Percentiles rank a stretch among this genome's conserved stretches.
These are phyloP conservation scores for Drosophila auraria DNA, from an alignment of 1,140 invertebrate species.

Conservation along the genomic window DNA sequence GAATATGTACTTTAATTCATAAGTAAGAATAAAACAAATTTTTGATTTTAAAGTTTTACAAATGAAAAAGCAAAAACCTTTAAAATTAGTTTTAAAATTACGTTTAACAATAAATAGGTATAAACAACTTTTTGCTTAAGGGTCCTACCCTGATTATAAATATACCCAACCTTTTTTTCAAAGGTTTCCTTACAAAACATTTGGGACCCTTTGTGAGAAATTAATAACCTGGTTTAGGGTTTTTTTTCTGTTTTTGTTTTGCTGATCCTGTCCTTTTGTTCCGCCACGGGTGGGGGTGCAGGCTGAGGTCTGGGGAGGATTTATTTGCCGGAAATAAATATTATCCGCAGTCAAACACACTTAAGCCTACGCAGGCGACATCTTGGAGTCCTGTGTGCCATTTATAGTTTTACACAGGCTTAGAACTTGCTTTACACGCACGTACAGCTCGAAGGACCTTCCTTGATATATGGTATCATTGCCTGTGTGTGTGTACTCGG, in stretches of 20 bases:
- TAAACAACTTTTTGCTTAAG: background rate
- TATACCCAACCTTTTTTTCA: slow-evolving; percentile 29
- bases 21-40: background rate
- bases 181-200: slow-evolving; percentile 24
- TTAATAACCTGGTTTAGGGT: slow-evolving; percentile 82
- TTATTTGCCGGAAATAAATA: slow-evolving; percentile 85
- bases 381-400: slow-evolving; percentile 48
- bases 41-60: too few relatives aligned
- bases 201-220: slow-evolving; percentile 66
- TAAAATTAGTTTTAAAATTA: too few relatives aligned
- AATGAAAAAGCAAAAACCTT: too few relatives aligned
- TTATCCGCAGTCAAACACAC: slow-evolving; percentile 84
- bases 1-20: too few relatives aligned
- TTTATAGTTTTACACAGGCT: slow-evolving; percentile 83
- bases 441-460: slow-evolving; percentile 46
- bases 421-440: slow-evolving; percentile 80
- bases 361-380: slow-evolving; percentile 71
- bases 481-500: slow-evolving; percentile 3
- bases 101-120: too few relatives aligned
- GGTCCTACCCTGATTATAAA: background rate
- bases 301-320: slow-evolving; percentile 57
- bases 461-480: slow-evolving; percentile 39
- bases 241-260: slow-evolving; percentile 43
- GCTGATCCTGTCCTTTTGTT: slow-evolving; percentile 41
- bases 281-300: slow-evolving; percentile 15